Conservation (phyloP, 2,113 vertebrate species). For the Panthera leo region DNA sequence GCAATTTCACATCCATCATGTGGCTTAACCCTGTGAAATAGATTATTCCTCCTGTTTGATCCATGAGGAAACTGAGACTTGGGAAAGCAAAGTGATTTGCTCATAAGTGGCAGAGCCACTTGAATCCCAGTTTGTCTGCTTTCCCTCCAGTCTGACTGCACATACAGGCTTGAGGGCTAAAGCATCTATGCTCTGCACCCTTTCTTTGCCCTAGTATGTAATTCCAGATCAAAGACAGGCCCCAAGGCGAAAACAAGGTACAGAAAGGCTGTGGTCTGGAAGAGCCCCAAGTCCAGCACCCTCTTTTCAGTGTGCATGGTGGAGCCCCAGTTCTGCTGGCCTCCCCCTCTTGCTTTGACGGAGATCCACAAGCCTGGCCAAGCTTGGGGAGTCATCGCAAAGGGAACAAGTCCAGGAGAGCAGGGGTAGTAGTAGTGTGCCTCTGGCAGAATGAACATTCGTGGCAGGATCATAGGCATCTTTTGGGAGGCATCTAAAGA, state of each 20-base stretch:
- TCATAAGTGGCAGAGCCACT: neutral
- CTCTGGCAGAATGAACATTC: neutral
- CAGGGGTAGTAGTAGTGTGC: neutral
- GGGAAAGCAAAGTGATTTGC: conserved; percentile 13
- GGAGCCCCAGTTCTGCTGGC: neutral
- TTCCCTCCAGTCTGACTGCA: neutral
- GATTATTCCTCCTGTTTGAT: neutral
- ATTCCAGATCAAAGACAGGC: neutral
- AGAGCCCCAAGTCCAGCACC: neutral
- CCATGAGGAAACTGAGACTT: neutral
- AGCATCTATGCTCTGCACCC: neutral
- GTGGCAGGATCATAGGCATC: neutral
- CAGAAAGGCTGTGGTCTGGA: neutral
- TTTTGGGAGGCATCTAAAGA: neutral
- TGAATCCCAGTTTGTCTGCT: neutral
- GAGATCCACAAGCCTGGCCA: conserved; percentile 64
- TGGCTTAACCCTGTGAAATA: conserved; percentile 3
- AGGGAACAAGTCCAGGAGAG: conserved; percentile 16
- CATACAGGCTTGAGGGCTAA: neutral
- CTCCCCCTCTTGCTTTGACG: conserved; percentile 29
- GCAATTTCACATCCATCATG: neutral
- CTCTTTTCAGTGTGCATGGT: neutral
- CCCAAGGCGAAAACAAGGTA: neutral
- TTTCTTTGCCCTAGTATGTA: neutral
- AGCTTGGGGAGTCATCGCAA: conserved; percentile 48